Evolutionary conservation across 1,140 invertebrate genomes (phyloP).

Genomic region (Coelopa frigida): DNA sequence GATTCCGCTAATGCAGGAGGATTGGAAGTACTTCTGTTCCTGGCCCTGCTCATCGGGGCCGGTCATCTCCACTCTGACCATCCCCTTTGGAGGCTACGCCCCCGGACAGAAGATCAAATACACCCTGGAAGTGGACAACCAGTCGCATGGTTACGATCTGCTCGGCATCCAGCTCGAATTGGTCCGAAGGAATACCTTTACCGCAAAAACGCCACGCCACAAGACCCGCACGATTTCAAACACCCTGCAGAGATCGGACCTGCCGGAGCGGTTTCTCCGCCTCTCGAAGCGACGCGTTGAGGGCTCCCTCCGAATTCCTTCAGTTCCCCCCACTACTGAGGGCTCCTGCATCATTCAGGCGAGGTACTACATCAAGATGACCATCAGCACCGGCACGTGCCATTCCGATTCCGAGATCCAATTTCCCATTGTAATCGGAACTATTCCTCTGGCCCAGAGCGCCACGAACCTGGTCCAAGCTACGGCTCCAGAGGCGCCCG

Average conservation of each 20-base stretch:
- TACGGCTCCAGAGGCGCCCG: too few relatives aligned
- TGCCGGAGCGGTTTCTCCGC: conserved; percentile 21
- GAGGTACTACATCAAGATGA: conserved; percentile 19
- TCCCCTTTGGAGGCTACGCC: conserved; percentile 35
- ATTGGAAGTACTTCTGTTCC: conserved; percentile 30
- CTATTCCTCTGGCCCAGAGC: conserved; percentile 29
- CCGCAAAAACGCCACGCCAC: conserved; percentile 16
- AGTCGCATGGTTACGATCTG: conserved; percentile 27
- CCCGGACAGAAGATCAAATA: conserved; percentile 32
- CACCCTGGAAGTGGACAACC: conserved; percentile 25
- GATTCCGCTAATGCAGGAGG: conserved; percentile 22
- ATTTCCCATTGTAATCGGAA: conserved; percentile 31
- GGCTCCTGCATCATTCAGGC: conserved; percentile 19
- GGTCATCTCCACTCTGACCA: conserved; percentile 21
- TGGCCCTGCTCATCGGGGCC: conserved; percentile 33
- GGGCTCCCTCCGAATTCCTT: conserved; percentile 23
- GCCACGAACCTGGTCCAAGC: too few relatives aligned
- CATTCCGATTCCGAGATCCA: conserved; percentile 20
- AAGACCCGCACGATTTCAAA: conserved; percentile 16
- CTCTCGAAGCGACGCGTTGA: conserved; percentile 26
- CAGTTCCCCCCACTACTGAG: conserved; percentile 43
- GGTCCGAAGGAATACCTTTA: conserved; percentile 21
- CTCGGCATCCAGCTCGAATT: conserved; percentile 19
- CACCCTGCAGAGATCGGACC: conserved; percentile 10
- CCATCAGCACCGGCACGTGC: conserved; percentile 23